phyloP scores from a whole-genome alignment of 2,888 invertebrate species.

The Lathronympha strigana region DNA sequence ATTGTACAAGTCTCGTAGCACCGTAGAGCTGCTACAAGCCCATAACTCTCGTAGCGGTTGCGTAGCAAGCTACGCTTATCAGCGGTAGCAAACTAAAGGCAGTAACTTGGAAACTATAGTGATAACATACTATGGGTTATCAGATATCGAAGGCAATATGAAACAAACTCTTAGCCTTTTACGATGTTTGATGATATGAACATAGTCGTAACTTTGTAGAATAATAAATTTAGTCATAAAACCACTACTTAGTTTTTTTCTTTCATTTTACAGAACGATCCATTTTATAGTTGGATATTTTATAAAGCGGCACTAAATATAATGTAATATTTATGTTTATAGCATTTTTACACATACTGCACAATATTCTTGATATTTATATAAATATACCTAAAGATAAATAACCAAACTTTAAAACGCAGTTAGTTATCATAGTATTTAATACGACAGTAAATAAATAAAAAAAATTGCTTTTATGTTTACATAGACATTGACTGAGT shows the following conservation, averaged over 20 bases:
- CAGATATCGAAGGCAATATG: constrained; percentile 1
- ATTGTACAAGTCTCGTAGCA: constrained; percentile 14
- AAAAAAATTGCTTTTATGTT: too few species aligned
- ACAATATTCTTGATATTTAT: too few species aligned
- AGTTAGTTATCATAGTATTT: too few species aligned
- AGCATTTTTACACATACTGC: too few species aligned
- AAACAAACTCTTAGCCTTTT: constrained; percentile 1
- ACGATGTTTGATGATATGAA: constrained; percentile 10
- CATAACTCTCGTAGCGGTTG: constrained; percentile 28
- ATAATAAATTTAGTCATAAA: constrained; percentile 10
- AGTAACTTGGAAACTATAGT: constrained; percentile 14
- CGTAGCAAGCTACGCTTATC: constrained; percentile 23
- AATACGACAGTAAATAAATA: too few species aligned
- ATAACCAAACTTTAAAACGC: too few species aligned
- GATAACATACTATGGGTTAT: constrained; percentile 9
- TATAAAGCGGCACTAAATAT: too few species aligned
- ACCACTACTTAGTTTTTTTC: constrained; percentile 2
- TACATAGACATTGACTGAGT: neutral
- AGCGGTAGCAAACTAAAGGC: constrained; percentile 14
- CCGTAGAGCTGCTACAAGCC: constrained; percentile 26
- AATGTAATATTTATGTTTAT: too few species aligned
- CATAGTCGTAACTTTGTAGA: neutral
- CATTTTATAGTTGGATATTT: neutral
- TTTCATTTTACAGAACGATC: neutral
- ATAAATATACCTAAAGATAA: too few species aligned